Base-by-base conservation (phyloP, 1,140 invertebrate genomes). In the Eufriesea mexicana region DNA sequence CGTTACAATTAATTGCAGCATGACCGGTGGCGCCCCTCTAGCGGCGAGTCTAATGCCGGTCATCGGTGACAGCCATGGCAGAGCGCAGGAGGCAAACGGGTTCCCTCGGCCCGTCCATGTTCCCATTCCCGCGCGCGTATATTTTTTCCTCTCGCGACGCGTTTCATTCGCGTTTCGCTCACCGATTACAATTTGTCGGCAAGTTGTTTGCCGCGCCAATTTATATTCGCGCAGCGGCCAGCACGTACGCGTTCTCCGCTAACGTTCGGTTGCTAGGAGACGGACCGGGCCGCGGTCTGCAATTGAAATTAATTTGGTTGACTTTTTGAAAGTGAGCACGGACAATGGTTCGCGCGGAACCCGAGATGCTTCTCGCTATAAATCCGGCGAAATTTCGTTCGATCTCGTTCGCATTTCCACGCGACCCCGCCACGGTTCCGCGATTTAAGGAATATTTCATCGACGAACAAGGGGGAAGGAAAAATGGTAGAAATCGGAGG, bases 221-320 rank as follows among this genome's bases (percentile, higher is more conserved):
- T 75, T 81, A 55, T 76, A 75, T 57, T 74, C 59, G 59, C 18
- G 4, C 42, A 55, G 76, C 54, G 16, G 2, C 45, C 25, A 25
- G 55, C 66, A 42, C 77, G 61, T 47, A 49, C 25, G 64, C 51
- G 35, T 78, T 68, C 49, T 57, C 42, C 64, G 76, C 28, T 68
- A 70, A 79, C 55, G 68, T 62, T 61, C 55, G 25, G 68, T 79
- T 79, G 78, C 68, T 62, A 73, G 78, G 78, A 72, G 78, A 79
- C 78, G 45, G 18, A n/a, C 70, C 67, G 49, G 57, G 59, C 68
- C 67, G 55, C 78, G 55, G 55, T 80, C 57, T 64, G 78, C 23
- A 61, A 73, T 80, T 80, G 68, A 73, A 80, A 80, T 80, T 80
- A 72, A 80, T 80, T 73, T 80, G 55, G 28, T 42, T 42, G 78